Conservation (phyloP, 30 jellyfish, hydroid and myxozoan genomes). For the Cassiopea andromeda region DNA sequence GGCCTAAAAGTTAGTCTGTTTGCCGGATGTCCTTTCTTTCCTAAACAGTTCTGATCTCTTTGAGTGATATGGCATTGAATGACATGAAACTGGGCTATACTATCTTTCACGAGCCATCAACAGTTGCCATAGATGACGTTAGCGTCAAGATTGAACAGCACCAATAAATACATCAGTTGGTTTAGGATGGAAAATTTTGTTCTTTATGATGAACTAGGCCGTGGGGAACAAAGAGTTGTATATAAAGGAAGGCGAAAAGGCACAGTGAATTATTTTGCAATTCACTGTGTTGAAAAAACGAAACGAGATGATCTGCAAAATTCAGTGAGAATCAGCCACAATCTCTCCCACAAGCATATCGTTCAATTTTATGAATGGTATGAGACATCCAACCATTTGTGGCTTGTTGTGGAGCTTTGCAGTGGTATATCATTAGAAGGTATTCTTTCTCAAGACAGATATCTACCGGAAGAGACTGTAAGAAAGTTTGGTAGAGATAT, state of each 20-base stretch:
- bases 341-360: slow-evolving; percentile 67
- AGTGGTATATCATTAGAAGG: slow-evolving; percentile 77
- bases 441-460: slow-evolving; percentile 63
- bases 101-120: no score
- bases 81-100: no score
- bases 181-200: slow-evolving; percentile 89
- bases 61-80: no score
- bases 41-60: no score
- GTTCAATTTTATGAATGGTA: slow-evolving; percentile 94
- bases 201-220: slow-evolving; percentile 90
- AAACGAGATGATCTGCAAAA: slow-evolving; percentile 82
- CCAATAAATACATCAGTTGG: not conserved
- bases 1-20: no score
- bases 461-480: slow-evolving; percentile 79
- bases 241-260: slow-evolving; percentile 95
- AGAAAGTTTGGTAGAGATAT: slow-evolving; percentile 74
- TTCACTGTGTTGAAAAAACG: slow-evolving; percentile 88
- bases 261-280: slow-evolving; percentile 83
- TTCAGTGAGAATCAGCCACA: slow-evolving; percentile 83
- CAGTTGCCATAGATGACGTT: no score
- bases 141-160: no score
- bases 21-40: no score
- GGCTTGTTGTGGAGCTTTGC: slow-evolving; percentile 96
- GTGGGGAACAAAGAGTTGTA: slow-evolving; percentile 83
- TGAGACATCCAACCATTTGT: slow-evolving; percentile 88